These are phyloP conservation scores for Eristalis intricaria DNA, from an alignment of 2,888 invertebrate genomes.

Conservation along the genomic window DNA sequence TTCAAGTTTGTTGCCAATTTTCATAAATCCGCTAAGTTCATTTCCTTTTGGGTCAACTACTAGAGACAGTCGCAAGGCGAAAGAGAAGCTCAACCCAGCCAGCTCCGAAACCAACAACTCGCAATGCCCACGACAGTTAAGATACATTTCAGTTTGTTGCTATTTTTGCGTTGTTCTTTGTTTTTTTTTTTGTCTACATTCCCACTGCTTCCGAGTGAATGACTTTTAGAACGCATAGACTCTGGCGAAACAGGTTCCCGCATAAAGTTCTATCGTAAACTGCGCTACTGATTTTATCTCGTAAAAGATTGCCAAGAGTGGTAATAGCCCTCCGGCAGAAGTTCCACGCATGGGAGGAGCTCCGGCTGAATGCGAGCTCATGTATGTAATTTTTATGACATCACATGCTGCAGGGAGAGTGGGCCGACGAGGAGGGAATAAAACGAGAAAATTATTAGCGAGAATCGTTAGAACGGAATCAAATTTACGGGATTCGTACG, in stretches of 20 bases:
- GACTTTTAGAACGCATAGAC: constrained; percentile 33
- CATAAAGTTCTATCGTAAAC: constrained; percentile 59
- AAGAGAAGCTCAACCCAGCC: neutral
- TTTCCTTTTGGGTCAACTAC: constrained; percentile 44
- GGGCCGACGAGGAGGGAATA: constrained; percentile 9
- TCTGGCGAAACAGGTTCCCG: constrained; percentile 51
- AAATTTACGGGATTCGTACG: constrained; percentile 13
- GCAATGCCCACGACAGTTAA: neutral
- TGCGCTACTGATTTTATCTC: constrained; percentile 48
- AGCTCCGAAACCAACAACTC: neutral
- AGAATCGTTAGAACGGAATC: constrained; percentile 17
- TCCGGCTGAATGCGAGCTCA: neutral
- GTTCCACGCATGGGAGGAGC: constrained; percentile 24
- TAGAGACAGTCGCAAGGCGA: neutral
- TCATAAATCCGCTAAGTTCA: constrained; percentile 24
- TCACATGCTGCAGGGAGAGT: neutral
- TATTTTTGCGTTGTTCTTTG: neutral
- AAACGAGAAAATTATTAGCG: constrained; percentile 32
- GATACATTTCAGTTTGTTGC: neutral
- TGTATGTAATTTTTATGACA: constrained; percentile 1
- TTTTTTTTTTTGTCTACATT: constrained; percentile 37
- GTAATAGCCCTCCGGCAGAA: constrained; percentile 31
- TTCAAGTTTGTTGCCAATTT: neutral
- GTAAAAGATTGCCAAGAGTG: constrained; percentile 47
- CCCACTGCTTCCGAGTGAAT: constrained; percentile 60